These are phyloP conservation scores for Steatocranus sp. DNA, from an alignment of 2,797 vertebrate genomes.

Conservation along the genomic window DNA sequence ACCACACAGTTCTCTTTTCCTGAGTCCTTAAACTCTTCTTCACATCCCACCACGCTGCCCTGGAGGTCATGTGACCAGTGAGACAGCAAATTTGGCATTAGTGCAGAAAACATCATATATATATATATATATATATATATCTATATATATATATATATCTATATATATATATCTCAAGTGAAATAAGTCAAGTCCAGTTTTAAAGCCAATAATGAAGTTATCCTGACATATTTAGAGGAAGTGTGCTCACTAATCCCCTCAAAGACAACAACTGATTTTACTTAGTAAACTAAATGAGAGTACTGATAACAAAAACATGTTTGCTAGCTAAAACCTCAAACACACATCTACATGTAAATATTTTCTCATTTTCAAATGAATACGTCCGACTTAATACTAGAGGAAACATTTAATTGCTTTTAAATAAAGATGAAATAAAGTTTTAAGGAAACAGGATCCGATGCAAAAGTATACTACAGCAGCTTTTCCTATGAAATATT, in stretches of 20 bases:
- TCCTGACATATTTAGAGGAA: neutral
- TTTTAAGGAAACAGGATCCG: neutral
- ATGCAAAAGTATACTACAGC: neutral
- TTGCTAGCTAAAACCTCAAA: neutral
- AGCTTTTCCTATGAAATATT: neutral
- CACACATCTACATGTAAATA: neutral
- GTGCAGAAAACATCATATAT: neutral
- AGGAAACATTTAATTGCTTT: neutral
- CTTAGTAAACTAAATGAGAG: neutral
- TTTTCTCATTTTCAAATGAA: neutral
- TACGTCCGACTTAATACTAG: accelerated
- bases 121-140: neutral
- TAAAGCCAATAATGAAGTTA: neutral
- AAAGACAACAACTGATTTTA: neutral
- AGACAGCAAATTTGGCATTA: accelerated
- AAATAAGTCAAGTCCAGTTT: neutral
- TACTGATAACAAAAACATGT: accelerated
- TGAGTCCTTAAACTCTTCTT: neutral
- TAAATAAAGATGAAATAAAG: neutral
- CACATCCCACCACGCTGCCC: neutral
- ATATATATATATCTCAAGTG: neutral
- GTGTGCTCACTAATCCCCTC: neutral
- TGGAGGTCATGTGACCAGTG: neutral
- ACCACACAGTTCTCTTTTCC: neutral
- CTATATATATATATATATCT: neutral